Evolutionary conservation across 2,888 invertebrate genomes (phyloP).

Genomic region (Tipula confusa): DNA sequence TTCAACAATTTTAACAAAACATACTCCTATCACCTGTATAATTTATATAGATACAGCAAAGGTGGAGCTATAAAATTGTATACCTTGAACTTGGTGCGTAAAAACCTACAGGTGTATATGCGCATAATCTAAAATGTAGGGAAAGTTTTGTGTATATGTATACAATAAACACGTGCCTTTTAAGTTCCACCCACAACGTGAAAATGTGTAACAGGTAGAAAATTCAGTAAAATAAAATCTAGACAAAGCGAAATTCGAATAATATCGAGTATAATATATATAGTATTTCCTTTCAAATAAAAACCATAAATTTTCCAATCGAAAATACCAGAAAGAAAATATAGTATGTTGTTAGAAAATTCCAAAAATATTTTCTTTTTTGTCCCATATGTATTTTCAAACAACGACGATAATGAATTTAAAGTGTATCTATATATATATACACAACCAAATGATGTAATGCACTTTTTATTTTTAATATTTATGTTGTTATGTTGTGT

Average conservation of each 20-base stretch:
- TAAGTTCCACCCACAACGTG: background rate
- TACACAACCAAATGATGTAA: conserved; percentile 13
- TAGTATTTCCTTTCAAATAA: background rate
- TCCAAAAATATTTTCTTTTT: background rate
- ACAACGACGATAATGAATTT: conserved; percentile 12
- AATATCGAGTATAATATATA: background rate
- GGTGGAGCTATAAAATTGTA: background rate
- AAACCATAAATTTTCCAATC: background rate
- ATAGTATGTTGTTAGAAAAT: background rate
- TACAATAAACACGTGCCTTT: background rate
- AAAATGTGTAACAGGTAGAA: background rate
- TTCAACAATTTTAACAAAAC: background rate
- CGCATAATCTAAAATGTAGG: background rate
- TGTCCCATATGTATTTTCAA: background rate
- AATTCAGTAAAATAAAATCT: background rate
- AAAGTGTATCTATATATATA: background rate
- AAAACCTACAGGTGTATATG: background rate
- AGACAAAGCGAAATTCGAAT: background rate
- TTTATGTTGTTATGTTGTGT: conserved; percentile 12
- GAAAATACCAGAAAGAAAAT: background rate
- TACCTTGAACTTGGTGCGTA: conserved; percentile 8
- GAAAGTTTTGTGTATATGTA: background rate
- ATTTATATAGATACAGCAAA: background rate
- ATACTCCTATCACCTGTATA: background rate
- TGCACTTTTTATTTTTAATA: background rate